Percentiles rank a stretch among this genome's conserved stretches.
Evolutionary conservation across 2,113 vertebrate species (phyloP).

Genomic region (Nipponia nippon): DNA sequence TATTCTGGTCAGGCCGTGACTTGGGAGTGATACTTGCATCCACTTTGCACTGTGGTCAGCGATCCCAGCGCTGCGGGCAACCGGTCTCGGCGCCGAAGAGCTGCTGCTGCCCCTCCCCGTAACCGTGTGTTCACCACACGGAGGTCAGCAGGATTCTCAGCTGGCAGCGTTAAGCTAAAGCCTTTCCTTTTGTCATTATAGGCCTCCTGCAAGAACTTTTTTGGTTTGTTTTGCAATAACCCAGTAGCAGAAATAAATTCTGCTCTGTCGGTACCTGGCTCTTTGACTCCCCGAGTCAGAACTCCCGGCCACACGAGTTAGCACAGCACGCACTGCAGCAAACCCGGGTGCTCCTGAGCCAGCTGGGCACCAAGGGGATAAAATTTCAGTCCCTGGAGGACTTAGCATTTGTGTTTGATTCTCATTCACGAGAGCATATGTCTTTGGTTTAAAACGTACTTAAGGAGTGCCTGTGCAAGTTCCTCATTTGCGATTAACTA

Average conservation of each 20-base stretch:
- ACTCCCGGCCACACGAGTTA: background rate
- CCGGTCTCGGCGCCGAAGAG: background rate
- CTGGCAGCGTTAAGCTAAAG: background rate
- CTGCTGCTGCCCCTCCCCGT: background rate
- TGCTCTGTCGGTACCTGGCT: background rate
- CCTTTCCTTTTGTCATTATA: background rate
- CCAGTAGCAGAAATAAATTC: background rate
- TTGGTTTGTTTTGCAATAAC: background rate
- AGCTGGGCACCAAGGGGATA: background rate
- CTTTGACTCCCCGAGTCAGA: background rate
- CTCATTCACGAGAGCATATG: background rate
- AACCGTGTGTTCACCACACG: fast-evolving
- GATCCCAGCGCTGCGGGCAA: background rate
- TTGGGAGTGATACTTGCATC: background rate
- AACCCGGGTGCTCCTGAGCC: background rate
- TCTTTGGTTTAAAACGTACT: constrained; percentile 17
- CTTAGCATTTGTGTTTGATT: background rate
- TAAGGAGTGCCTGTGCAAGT: background rate
- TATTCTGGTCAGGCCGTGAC: background rate
- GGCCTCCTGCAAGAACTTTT: background rate
- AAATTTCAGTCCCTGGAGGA: background rate
- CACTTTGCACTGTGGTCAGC: background rate
- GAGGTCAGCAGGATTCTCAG: background rate
- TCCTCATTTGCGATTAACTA: background rate
- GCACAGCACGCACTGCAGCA: background rate